phyloP scores from a whole-genome alignment of 2,888 invertebrate species.

The Pollenia amentaria region DNA sequence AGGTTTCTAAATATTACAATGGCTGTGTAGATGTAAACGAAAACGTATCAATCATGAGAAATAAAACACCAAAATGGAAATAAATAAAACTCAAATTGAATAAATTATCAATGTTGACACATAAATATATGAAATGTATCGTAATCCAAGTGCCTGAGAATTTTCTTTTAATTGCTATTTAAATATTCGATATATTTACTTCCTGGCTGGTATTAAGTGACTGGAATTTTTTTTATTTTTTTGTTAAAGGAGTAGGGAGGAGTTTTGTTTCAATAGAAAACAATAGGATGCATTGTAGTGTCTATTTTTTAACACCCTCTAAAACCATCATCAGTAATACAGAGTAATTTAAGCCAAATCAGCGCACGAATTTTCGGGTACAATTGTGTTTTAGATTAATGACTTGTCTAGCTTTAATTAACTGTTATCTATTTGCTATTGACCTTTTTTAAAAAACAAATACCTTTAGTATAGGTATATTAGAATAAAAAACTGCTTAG shows the following conservation, averaged over 20 bases:
- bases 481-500: too few relatives aligned
- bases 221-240: background rate
- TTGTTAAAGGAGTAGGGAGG: background rate
- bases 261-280: background rate
- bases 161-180: constrained; percentile 12
- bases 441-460: too few relatives aligned
- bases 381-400: too few relatives aligned
- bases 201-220: background rate
- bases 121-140: background rate
- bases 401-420: too few relatives aligned
- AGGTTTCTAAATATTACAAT: background rate
- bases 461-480: too few relatives aligned
- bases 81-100: constrained; percentile 16
- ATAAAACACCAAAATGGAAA: background rate
- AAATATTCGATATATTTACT: constrained; percentile 5
- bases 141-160: too few relatives aligned
- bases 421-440: too few relatives aligned
- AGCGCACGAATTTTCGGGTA: background rate
- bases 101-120: constrained; percentile 2
- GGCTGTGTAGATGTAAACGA: background rate
- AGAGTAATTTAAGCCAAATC: background rate
- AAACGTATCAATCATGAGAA: constrained; percentile 2
- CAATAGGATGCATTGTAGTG: too few relatives aligned
- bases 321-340: too few relatives aligned
- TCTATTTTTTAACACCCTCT: too few relatives aligned